Evolutionary conservation across 1,140 invertebrate species (phyloP).

Genomic region (Heterodera schachtii): DNA sequence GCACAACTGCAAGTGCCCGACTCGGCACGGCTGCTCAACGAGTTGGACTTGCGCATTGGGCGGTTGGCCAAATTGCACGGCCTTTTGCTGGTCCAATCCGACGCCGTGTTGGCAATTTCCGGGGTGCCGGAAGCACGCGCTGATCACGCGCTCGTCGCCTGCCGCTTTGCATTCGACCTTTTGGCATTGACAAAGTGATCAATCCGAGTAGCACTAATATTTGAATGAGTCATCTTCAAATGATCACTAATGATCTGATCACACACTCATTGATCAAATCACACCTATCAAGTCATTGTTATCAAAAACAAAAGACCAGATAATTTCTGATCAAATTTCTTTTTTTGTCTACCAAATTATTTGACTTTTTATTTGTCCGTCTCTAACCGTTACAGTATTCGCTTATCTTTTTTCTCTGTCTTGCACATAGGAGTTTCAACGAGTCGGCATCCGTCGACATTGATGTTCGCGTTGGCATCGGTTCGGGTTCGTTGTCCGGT

Average conservation of each 20-base stretch:
- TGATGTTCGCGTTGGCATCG: slow-evolving; percentile 57
- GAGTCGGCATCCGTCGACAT: slow-evolving; percentile 60
- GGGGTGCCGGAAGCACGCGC: slow-evolving; percentile 38
- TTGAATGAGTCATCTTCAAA: no score
- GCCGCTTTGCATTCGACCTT: slow-evolving; percentile 56
- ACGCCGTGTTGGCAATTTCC: slow-evolving; percentile 51
- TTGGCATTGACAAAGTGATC: slow-evolving; percentile 43
- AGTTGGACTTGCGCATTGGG: slow-evolving; percentile 53
- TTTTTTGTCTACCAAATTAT: slow-evolving; percentile 8
- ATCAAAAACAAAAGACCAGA: no score
- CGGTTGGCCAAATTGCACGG: slow-evolving; percentile 45
- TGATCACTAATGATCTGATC: no score
- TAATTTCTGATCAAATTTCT: no score
- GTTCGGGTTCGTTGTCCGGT: slow-evolving; percentile 52
- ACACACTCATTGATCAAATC: no score
- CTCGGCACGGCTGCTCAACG: slow-evolving; percentile 56
- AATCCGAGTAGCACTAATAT: no score
- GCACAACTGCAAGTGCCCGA: slow-evolving; percentile 59
- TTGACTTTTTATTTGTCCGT: slow-evolving; percentile 25
- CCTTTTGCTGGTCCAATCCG: slow-evolving; percentile 35
- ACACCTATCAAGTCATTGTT: no score
- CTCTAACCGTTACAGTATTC: no score
- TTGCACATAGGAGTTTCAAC: slow-evolving; percentile 54
- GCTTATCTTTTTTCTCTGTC: no score
- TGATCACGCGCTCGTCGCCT: slow-evolving; percentile 37